A percentile compares a stretch with the other conserved stretches of the same genome.
Conservation (phyloP, 2,797 vertebrate genomes). For the Xenopus petersii region DNA sequence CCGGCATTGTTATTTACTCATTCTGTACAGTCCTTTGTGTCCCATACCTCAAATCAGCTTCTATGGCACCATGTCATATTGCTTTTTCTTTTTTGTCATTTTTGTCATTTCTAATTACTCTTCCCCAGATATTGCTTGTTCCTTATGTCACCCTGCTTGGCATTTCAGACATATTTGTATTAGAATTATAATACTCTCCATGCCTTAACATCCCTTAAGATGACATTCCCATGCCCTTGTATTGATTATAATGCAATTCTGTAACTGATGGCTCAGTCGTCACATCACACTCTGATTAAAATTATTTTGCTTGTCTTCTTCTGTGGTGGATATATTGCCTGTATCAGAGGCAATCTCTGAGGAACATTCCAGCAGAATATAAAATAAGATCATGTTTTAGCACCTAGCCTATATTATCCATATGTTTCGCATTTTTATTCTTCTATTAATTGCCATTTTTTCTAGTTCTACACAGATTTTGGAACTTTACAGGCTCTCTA, state of each 20-base stretch:
- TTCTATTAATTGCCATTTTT: too few relatives aligned
- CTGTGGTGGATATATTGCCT: background rate
- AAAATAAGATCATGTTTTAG: too few relatives aligned
- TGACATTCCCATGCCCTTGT: conserved; percentile 43
- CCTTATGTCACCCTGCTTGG: conserved; percentile 38
- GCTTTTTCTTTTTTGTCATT: conserved; percentile 43
- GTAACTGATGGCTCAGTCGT: conserved; percentile 34
- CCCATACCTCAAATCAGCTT: conserved; percentile 26
- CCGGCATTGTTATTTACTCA: conserved; percentile 27
- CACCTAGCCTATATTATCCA: too few relatives aligned
- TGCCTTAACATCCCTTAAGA: conserved; percentile 27
- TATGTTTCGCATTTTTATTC: too few relatives aligned
- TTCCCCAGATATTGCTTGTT: conserved; percentile 34
- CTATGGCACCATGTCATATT: conserved; percentile 31
- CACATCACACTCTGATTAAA: conserved; percentile 31
- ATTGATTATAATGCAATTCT: conserved; percentile 38
- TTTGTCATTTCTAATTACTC: conserved; percentile 48
- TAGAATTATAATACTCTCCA: conserved; percentile 36
- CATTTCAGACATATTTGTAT: conserved; percentile 44
- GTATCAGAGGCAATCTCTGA: background rate
- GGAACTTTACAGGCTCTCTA: too few relatives aligned
- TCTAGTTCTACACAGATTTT: too few relatives aligned
- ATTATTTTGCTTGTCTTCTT: conserved; percentile 37
- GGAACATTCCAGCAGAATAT: too few relatives aligned
- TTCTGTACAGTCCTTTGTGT: conserved; percentile 13